phyloP scores from a whole-genome alignment of 1,140 invertebrate species.

The Araneus ventricosus region DNA sequence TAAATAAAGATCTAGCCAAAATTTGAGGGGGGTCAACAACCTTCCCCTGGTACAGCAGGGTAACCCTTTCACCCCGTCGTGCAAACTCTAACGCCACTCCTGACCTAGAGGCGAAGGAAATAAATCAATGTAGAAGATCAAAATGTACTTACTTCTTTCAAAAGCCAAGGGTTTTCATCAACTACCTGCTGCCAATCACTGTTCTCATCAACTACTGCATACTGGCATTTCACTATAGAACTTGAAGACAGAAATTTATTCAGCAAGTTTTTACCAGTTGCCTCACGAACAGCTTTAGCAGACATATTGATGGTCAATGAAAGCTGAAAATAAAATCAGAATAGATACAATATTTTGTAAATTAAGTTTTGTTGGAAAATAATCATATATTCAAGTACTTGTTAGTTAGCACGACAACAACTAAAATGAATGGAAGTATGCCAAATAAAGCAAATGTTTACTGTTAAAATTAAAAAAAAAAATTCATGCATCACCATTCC shows the following conservation, averaged over 20 bases:
- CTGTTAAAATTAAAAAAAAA: no score
- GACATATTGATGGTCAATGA: slow-evolving; percentile 86
- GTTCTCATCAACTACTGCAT: slow-evolving; percentile 88
- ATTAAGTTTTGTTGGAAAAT: background rate
- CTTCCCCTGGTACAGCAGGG: no score
- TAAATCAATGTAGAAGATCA: background rate
- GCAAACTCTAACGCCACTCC: no score
- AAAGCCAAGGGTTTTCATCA: slow-evolving; percentile 92
- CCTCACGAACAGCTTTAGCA: slow-evolving; percentile 98
- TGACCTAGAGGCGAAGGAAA: background rate
- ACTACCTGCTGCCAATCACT: slow-evolving; percentile 90
- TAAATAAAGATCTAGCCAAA: no score
- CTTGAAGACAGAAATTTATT: slow-evolving; percentile 88
- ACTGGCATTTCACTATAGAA: slow-evolving; percentile 88
- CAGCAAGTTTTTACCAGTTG: slow-evolving; percentile 95
- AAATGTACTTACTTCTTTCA: slow-evolving; percentile 84
- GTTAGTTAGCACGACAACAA: background rate
- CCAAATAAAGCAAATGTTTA: background rate
- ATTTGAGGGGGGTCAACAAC: no score
- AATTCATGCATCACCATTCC: background rate
- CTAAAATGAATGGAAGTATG: background rate
- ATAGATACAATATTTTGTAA: background rate
- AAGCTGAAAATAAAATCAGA: background rate
- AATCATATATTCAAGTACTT: background rate
- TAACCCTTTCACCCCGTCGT: no score